A percentile compares a stretch with the other conserved stretches of the same genome.
Conservation (phyloP, 2,797 vertebrate genomes). For the Sardinella longiceps region DNA sequence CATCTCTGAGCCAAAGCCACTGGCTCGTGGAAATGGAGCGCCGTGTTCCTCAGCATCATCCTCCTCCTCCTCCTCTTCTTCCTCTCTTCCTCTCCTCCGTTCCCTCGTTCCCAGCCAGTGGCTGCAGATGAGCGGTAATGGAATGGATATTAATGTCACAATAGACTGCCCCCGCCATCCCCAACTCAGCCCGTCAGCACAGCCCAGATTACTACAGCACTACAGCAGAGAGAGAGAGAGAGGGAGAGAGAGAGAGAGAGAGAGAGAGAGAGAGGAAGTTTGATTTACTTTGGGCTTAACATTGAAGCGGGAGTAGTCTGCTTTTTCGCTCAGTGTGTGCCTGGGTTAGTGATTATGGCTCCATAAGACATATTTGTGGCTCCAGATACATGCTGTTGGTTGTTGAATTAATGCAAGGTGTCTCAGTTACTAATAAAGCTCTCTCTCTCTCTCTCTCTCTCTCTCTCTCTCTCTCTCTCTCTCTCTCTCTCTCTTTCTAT, state of each 20-base stretch:
- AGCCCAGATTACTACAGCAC: conserved; percentile 21
- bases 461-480: neutral
- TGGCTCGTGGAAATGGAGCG: neutral
- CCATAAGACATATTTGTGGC: neutral
- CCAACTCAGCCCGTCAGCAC: conserved; percentile 27
- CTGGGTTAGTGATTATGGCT: neutral
- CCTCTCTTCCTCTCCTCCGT: neutral
- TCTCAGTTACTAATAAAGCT: neutral
- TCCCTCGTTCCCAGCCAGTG: conserved; percentile 13
- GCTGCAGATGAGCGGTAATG: conserved; percentile 31
- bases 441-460: neutral
- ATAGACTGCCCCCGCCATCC: conserved; percentile 33
- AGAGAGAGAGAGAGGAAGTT: conserved; percentile 15
- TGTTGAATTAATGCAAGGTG: neutral
- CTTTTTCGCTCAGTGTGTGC: neutral
- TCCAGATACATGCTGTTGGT: neutral
- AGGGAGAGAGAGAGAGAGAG: neutral
- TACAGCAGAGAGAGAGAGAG: conserved; percentile 10
- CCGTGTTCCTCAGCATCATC: neutral
- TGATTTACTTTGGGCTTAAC: conserved; percentile 5
- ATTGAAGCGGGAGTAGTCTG: neutral
- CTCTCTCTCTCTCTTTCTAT: too few species aligned
- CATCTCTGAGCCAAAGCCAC: neutral
- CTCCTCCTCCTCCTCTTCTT: neutral
- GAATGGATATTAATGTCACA: conserved; percentile 40